These are phyloP conservation scores for Halichoerus grypus DNA, from an alignment of 2,113 vertebrate genomes.

Conservation along the genomic window DNA sequence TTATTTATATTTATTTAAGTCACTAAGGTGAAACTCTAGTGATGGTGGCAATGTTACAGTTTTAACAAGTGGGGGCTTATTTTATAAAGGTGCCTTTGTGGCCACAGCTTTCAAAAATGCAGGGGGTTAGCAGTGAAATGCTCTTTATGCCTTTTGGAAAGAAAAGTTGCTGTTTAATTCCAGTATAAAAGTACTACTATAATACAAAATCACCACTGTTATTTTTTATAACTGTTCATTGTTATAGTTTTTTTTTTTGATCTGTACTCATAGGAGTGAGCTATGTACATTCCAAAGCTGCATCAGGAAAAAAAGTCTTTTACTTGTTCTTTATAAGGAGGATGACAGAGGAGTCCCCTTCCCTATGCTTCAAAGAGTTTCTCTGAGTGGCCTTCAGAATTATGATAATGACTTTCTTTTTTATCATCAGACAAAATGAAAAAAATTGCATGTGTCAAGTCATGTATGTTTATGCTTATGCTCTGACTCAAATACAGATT, in stretches of 20 bases:
- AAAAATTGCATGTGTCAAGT: not conserved
- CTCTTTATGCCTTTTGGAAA: constrained; percentile 80
- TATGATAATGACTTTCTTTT: not conserved
- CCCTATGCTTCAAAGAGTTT: not conserved
- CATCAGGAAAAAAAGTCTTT: not conserved
- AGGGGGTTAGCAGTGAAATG: constrained; percentile 65
- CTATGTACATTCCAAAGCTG: not conserved
- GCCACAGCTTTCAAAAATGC: constrained; percentile 78
- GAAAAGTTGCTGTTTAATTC: constrained; percentile 82
- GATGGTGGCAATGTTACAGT: constrained; percentile 83
- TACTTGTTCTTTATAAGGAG: constrained; percentile 2
- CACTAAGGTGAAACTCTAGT: constrained; percentile 82
- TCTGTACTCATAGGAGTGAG: not conserved
- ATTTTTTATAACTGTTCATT: constrained; percentile 61
- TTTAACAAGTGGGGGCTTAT: constrained; percentile 85
- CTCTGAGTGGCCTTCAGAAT: constrained; percentile 22
- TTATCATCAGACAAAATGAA: not conserved
- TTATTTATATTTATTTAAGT: constrained; percentile 90
- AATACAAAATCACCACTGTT: constrained; percentile 74
- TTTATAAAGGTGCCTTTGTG: constrained; percentile 88
- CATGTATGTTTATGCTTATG: not conserved
- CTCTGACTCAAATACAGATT: not conserved
- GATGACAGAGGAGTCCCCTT: not conserved
- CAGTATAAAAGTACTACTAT: constrained; percentile 80
- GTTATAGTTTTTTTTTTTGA: not conserved